A percentile compares a stretch with the other conserved stretches of the same genome.
These are phyloP conservation scores for Chromis chromis DNA, from an alignment of 2,797 vertebrate genomes.

Conservation along the genomic window DNA sequence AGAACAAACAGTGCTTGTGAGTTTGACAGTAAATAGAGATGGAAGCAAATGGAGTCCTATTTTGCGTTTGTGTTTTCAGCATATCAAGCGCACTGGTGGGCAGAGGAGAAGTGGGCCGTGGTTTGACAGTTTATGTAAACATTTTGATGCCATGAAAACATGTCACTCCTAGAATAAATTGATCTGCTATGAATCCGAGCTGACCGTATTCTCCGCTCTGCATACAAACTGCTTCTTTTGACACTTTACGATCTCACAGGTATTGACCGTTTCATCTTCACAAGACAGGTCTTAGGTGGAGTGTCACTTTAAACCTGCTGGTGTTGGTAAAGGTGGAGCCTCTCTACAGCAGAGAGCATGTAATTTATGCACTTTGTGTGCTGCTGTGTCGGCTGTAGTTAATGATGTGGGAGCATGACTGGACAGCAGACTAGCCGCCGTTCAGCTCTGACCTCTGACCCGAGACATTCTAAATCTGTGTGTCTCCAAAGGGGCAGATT, in stretches of 20 bases:
- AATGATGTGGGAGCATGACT: slow-evolving; percentile 3
- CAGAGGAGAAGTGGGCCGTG: background rate
- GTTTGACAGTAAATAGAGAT: background rate
- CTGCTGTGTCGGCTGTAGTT: slow-evolving; percentile 2
- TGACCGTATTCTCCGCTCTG: background rate
- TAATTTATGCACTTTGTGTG: slow-evolving; percentile 1
- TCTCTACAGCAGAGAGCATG: background rate
- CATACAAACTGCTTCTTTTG: background rate
- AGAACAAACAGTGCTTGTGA: background rate
- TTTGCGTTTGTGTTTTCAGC: background rate
- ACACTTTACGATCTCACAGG: background rate
- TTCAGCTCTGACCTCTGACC: slow-evolving; percentile 30
- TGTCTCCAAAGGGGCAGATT: slow-evolving; percentile 5
- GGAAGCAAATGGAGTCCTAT: background rate
- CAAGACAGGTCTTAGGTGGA: background rate
- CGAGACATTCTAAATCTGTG: slow-evolving; percentile 16
- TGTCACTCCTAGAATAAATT: slow-evolving; percentile 4
- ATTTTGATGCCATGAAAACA: slow-evolving; percentile 23
- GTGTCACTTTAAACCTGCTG: slow-evolving; percentile 8
- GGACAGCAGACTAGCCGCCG: background rate
- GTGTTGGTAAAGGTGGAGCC: slow-evolving; percentile 13
- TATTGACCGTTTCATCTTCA: no score
- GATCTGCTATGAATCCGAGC: background rate
- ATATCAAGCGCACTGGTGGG: background rate
- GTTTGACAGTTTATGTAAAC: slow-evolving; percentile 21